phyloP scores from a whole-genome alignment of 2,113 vertebrate genomes.

The Gnathonemus echidnorhynchus region DNA sequence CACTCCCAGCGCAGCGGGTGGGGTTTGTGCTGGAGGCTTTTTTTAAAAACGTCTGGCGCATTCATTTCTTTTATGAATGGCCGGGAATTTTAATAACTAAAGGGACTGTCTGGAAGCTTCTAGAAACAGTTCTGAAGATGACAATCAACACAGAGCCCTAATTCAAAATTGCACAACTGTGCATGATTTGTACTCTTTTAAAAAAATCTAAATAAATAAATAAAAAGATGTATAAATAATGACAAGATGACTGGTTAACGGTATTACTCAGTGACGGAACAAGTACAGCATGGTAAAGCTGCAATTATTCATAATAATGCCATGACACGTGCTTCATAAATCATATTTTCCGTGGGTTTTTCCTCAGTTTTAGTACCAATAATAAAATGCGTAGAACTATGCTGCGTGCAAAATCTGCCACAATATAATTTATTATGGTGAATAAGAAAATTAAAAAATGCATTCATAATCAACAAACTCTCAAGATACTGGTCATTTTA shows the following conservation, averaged over 20 bases:
- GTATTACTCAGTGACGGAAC: neutral
- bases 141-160: neutral
- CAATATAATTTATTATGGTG: neutral
- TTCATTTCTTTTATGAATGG: slow-evolving; percentile 23
- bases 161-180: neutral
- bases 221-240: neutral
- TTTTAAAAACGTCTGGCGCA: neutral
- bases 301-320: neutral
- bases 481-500: neutral
- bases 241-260: neutral
- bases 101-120: slow-evolving; percentile 6
- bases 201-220: neutral
- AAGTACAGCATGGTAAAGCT: slow-evolving; percentile 5
- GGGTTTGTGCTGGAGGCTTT: neutral
- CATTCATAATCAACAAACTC: neutral
- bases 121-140: neutral
- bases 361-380: neutral
- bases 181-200: neutral
- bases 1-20: neutral
- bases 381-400: neutral
- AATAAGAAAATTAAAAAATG: neutral
- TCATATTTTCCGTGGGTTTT: neutral
- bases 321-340: neutral
- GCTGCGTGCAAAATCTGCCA: neutral
- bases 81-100: slow-evolving; percentile 22